Evolutionary conservation across 1,140 invertebrate genomes (phyloP), one percentile per base, ranked within the genome.

Genomic region (Diabrotica virgifera): DNA sequence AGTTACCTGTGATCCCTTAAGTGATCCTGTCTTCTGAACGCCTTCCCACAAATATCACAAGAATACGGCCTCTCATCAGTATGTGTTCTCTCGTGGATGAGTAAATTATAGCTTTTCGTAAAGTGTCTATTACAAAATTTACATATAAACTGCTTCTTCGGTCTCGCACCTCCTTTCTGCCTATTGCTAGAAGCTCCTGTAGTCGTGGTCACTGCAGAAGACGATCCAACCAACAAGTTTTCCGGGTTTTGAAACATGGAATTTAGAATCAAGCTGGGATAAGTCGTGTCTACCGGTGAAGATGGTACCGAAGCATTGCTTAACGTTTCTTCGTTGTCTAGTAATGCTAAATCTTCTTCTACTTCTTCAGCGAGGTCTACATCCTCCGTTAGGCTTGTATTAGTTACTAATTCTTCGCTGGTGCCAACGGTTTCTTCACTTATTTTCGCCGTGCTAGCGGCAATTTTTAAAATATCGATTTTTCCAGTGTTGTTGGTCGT

Each of bases 11-110:
- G 95, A 81, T 97, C 95, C 77, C 95, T 83, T 12, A 98, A 85
- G 82, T 98, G 95, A 81, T 98, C 95, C 78, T 98, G 96, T 77
- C 96, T 83, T 66, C 96, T 84, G 82, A 99, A 99, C 0, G 95
- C 94, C 79, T 99, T 99, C 37, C 93, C 92, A 77, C 97, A 99
- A 71, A 98, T 96, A 80, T 99, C 96, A 81, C 96, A 98, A 0
- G 93, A 90, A 77, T 95, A 98, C 0, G 96, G 96, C 52, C 96
- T 80, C 79, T 98, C 96, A 77, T 98, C 94, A 0, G 96, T 98
- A 76, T 98, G 96, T 0, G 95, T 97, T 54, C 95, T 83, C 76
- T 96, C 94, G 79, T 97, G 95, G 40, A 97, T 97, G 40, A 97
- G 84, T 59, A 98, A 82, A 78, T 98, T 98, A 85, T 98, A 98